Evolutionary conservation across 2,113 vertebrate species (phyloP), one percentile per base, ranked within the genome.

Genomic region (Panthera uncia): DNA sequence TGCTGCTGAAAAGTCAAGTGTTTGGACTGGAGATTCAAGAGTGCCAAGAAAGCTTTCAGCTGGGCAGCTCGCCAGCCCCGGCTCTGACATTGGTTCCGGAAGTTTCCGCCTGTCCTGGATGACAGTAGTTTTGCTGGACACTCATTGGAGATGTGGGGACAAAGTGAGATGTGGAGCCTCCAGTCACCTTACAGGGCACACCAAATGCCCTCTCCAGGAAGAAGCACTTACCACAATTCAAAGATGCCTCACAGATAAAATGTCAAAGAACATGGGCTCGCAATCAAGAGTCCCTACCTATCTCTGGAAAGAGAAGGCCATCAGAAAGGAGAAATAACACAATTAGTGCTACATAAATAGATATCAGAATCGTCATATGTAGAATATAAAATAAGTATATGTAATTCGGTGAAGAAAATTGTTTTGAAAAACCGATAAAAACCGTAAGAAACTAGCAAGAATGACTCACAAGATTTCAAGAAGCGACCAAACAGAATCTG

Each of bases 81-180:
- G 38, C 15, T 78, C 63, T 63, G 52, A 65, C 3, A 13, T 16
- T 85, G 21, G n/a, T 18, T 18, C 4, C 8, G 19, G 87, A 69
- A 15, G 3, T 55, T 36, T 73, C 36, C 91, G 14, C 12, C 19
- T 0, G 31, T 45, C 23, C 33, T 23, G 4, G 12, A 25, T 13
- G 29, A 41, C 52, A 48, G 4, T 7, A 9, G 0, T 45, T 81
- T 16, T 11, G 29, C 38, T 21, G 48, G 7, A 29, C n/a, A 36
- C 31, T 27, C 13, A 31, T 4, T 19, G 8, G 61, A 84, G n/a
- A 41, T 18, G 23, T 5, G 1, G 0, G 19, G 18, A 13, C 3
- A 6, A 52, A 19, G 31, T 7, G 65, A 65, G 16, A 13, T 2
- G 2, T 31, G 16, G 15, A 16, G 16, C 5, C 23, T 1, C 36